These are phyloP conservation scores for Alouatta palliata DNA, from an alignment of 2,113 vertebrate species.

Conservation along the genomic window DNA sequence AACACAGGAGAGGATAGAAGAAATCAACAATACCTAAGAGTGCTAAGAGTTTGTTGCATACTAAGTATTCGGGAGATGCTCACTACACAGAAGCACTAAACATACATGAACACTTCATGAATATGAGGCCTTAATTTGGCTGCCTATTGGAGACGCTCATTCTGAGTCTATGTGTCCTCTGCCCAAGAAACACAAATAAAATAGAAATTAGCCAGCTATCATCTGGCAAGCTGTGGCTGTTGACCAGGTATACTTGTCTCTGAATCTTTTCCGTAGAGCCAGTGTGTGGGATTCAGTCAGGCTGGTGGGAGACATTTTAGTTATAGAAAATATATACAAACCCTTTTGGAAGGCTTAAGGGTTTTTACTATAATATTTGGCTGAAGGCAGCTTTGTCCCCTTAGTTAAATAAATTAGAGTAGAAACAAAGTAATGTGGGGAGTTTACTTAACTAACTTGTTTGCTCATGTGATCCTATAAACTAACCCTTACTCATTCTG, in stretches of 20 bases:
- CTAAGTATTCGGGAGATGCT: background rate
- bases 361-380: too few relatives aligned
- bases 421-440: too few relatives aligned
- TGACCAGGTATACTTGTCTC: background rate
- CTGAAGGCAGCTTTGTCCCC: too few relatives aligned
- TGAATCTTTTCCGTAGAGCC: background rate
- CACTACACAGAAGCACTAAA: background rate
- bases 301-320: too few relatives aligned
- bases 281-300: background rate
- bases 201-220: background rate
- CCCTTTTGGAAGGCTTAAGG: too few relatives aligned
- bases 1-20: background rate
- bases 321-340: too few relatives aligned
- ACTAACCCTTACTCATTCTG: too few relatives aligned
- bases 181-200: background rate
- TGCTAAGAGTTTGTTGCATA: background rate
- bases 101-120: background rate
- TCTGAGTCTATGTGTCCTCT: background rate
- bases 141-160: background rate
- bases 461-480: too few relatives aligned
- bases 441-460: too few relatives aligned
- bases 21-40: background rate
- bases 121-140: background rate
- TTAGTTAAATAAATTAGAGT: too few relatives aligned
- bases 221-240: background rate